Evolutionary conservation across 2,888 invertebrate species (phyloP).

Genomic region (Andrena chrysosceles): DNA sequence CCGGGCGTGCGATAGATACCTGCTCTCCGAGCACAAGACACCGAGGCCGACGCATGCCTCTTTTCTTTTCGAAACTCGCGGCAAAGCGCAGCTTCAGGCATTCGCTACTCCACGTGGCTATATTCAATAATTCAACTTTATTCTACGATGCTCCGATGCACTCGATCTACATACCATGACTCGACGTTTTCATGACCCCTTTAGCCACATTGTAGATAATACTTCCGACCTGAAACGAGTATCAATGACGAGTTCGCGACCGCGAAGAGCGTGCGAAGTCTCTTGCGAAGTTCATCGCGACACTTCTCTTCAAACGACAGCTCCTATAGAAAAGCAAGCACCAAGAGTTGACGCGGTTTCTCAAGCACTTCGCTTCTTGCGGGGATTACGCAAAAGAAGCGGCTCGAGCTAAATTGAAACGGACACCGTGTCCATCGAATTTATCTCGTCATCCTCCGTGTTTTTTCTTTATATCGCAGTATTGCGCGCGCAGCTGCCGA

Average conservation of each 20-base stretch:
- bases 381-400: not conserved
- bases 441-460: conserved; percentile 1
- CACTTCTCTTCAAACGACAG: not conserved
- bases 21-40: too few relatives aligned
- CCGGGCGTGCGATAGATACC: not conserved
- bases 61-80: not conserved
- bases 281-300: not conserved
- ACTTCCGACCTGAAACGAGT: not conserved
- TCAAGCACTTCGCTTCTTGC: not conserved
- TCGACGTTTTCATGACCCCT: not conserved
- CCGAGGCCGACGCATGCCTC: not conserved
- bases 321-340: not conserved
- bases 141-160: not conserved
- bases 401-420: not conserved
- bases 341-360: not conserved
- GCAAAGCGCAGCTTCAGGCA: too few relatives aligned
- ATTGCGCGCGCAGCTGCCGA: not conserved
- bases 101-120: too few relatives aligned
- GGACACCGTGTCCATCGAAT: not conserved
- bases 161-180: not conserved
- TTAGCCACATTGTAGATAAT: not conserved
- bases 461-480: conserved; percentile 13
- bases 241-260: not conserved
- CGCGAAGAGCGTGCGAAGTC: not conserved
- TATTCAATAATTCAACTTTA: not conserved